Conservation (phyloP, 1,140 invertebrate genomes). For the Sitobion miscanthi region DNA sequence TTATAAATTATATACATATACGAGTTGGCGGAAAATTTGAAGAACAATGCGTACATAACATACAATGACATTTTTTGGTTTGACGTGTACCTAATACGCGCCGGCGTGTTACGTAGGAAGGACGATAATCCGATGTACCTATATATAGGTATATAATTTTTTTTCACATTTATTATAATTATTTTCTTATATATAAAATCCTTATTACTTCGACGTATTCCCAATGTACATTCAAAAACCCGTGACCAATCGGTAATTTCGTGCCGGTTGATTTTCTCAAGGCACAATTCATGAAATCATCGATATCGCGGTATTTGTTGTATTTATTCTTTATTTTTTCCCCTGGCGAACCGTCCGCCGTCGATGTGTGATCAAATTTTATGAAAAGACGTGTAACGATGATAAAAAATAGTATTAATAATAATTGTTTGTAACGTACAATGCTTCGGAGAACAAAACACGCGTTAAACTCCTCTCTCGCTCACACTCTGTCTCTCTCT, state of each 20-base stretch:
- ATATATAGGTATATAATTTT: not conserved
- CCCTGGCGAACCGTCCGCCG: not conserved
- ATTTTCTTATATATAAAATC: conserved; percentile 39
- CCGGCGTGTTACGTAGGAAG: not conserved
- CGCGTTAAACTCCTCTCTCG: not conserved
- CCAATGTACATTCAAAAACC: conserved; percentile 30
- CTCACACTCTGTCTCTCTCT: not conserved
- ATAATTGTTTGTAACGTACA: conserved; percentile 39
- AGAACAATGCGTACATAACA: not conserved
- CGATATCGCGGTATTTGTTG: conserved; percentile 47
- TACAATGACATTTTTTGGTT: conserved; percentile 13
- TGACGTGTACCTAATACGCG: conserved; percentile 2
- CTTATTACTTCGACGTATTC: conserved; percentile 35
- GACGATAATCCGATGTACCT: conserved; percentile 29
- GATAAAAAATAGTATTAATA: not conserved
- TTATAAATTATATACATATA: not conserved
- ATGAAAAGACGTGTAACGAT: not conserved
- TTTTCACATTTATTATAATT: conserved; percentile 49
- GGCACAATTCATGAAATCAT: conserved; percentile 41
- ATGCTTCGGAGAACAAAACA: not conserved
- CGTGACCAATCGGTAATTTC: conserved; percentile 43
- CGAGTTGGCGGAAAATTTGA: not conserved
- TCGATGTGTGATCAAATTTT: not conserved
- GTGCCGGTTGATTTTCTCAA: conserved; percentile 45
- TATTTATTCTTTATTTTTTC: not conserved